Evolutionary conservation across 1,140 invertebrate species (phyloP).

Genomic region (Thaumatotibia leucotreta): DNA sequence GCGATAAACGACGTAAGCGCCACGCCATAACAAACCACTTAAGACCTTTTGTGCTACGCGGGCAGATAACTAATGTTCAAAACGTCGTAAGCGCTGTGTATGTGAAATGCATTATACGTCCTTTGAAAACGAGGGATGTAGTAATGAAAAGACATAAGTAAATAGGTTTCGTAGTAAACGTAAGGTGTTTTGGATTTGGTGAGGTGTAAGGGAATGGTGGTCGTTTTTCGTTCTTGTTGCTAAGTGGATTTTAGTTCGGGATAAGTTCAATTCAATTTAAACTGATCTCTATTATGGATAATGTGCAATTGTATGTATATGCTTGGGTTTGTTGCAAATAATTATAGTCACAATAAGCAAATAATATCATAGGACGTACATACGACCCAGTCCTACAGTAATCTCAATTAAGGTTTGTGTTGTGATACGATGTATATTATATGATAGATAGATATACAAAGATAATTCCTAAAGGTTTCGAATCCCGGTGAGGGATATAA

Average conservation of each 20-base stretch:
- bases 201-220: neutral
- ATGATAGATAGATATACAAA: too few relatives aligned
- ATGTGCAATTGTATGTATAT: neutral
- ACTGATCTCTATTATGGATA: neutral
- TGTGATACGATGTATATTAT: too few relatives aligned
- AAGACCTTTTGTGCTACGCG: neutral
- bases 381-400: too few relatives aligned
- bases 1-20: neutral
- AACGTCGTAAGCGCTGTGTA: neutral
- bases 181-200: neutral
- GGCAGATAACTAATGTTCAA: neutral
- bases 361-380: too few relatives aligned
- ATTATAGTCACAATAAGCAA: neutral
- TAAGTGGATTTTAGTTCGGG: neutral
- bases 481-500: too few relatives aligned
- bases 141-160: neutral
- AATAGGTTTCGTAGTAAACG: neutral
- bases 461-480: too few relatives aligned
- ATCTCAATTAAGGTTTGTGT: too few relatives aligned
- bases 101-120: neutral
- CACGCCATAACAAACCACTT: neutral
- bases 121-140: neutral
- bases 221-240: neutral
- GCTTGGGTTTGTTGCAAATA: neutral
- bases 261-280: neutral